phyloP scores from a whole-genome alignment of 1,140 invertebrate species.

The Semibalanus balanoides region DNA sequence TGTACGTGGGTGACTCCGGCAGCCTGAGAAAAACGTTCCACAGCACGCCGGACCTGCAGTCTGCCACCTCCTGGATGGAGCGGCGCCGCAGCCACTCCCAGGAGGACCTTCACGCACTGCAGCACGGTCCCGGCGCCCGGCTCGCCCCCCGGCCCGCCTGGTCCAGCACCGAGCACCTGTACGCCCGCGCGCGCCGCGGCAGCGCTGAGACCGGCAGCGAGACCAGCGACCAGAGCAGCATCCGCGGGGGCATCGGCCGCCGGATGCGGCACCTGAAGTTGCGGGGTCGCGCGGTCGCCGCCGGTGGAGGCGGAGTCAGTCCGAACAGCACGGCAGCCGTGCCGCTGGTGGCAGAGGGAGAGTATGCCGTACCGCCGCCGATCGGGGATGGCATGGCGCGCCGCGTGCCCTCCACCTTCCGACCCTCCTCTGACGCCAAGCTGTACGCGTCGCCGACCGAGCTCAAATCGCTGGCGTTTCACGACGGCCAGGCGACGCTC shows the following conservation, averaged over 20 bases:
- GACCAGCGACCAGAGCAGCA: not conserved
- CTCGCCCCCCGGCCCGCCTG: slow-evolving; percentile 7
- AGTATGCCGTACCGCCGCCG: slow-evolving; percentile 8
- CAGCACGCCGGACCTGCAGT: slow-evolving; percentile 62
- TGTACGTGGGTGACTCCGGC: slow-evolving; percentile 11
- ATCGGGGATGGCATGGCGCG: slow-evolving; percentile 10
- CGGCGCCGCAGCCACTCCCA: slow-evolving; percentile 29
- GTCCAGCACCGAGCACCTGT: slow-evolving; percentile 4
- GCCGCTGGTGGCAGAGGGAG: not conserved
- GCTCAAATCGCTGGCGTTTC: slow-evolving; percentile 61
- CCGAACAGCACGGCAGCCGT: too few species aligned
- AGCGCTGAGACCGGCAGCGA: not conserved
- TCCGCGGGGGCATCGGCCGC: not conserved
- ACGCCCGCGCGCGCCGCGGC: not conserved
- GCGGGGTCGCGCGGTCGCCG: too few species aligned
- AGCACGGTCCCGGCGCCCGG: slow-evolving; percentile 21
- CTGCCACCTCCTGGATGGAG: slow-evolving; percentile 12
- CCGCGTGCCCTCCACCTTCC: slow-evolving; percentile 58
- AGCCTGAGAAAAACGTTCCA: slow-evolving; percentile 66
- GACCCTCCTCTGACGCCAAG: slow-evolving; percentile 65
- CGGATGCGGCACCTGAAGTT: not conserved
- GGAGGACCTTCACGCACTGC: slow-evolving; percentile 31
- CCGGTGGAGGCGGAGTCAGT: too few species aligned
- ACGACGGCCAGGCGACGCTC: not conserved
- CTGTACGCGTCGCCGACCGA: slow-evolving; percentile 75